Base-by-base conservation (phyloP, 53 echinoderm and acorn worm genomes). In the Echinarachnius parma region DNA sequence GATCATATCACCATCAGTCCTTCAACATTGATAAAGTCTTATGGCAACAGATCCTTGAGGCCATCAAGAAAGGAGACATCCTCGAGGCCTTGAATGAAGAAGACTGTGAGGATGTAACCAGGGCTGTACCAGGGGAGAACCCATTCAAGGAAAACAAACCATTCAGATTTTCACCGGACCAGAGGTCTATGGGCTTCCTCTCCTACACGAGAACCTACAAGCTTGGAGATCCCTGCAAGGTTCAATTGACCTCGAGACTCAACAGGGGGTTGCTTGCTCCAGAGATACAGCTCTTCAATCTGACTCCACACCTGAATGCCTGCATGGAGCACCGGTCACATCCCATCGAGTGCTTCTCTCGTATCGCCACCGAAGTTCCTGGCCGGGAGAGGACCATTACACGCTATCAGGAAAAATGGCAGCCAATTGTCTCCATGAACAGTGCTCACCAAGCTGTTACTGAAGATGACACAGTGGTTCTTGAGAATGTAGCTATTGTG, bases 241-340 rank as follows among this genome's bases (percentile, higher is more conserved):
- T 94, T 34, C 84, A 90, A 58, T 47, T 94, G 21, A 59, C 60
- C 31, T 61, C 95, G 23, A 45, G 27, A 16, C 18, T 87, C 8
- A 18, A 75, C 14, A 77, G 63, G 39, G 95, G 95, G 20, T 21
- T 87, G 14, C 53, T 87, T 8, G 48, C 66, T 9, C 95, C 95
- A 3, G 24, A 54, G 50, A 33, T 94, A 4, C 95, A 94, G 66
- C 78, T 94, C 15, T 62, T 87, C 53, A 60, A 80, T 52, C 61
- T 90, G 31, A 90, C 87, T 5, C 84, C 87, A 9, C 62, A 76
- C 53, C 36, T 94, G 5, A 62, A 63, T 28, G 27, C 84, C 27
- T 94, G 95, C 49, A 65, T 59, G 5, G 95, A 94, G 59, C 95
- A 94, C 63, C 81, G 87, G 19, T 31, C 56, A 27, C 64, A 78